Evolutionary conservation across 1,140 invertebrate species (phyloP), one percentile per base, ranked within the genome.

Genomic region (Phymastichus coffea): DNA sequence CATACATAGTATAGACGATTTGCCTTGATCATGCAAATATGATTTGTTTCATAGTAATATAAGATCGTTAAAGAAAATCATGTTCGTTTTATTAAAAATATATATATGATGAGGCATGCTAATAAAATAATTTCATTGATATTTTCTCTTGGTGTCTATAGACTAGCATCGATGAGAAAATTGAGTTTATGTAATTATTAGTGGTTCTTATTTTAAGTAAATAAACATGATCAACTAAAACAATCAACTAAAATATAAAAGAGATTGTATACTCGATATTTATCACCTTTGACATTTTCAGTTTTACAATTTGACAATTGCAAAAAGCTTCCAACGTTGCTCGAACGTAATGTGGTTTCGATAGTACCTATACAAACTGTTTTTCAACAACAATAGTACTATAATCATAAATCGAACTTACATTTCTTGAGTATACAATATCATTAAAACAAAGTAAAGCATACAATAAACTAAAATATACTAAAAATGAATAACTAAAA

Each of bases 1-100:
- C 23, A 49, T 55, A 55, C 57, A 47, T 53, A 28, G 41, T 3
- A 43, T 47, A 53, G 49, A 37, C 22, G 3, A 46, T 40, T 54
- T 54, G 43, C 44, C 44, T 61, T 61, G 30, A 61, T 54, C 22
- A 46, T 61, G 26, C 43, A 54, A 46, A 54, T 61, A 30, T 61
- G 17, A 54, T 54, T 53, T 49, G 17, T 57, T 49, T 41, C 17
- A 20, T 52, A 52, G 33, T 25, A 30, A 59, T 23, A 26, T 52
- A 26, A 41, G 14, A 47, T 38, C 52, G 25, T 56, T 46, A 19
- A 54, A 54, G 8, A 17, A 26, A 22, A n/a, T 15, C 52, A 55
- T 52, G 17, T 26, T 53, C 38, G 40, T 55, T 44, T 55, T 44
- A 4, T 55, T 43, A 43, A 55, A n/a, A 2, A 53, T 40, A 17